Percentiles rank a stretch among this genome's conserved stretches.
phyloP scores from a whole-genome alignment of 1,140 invertebrate genomes.

The Ostrea edulis region DNA sequence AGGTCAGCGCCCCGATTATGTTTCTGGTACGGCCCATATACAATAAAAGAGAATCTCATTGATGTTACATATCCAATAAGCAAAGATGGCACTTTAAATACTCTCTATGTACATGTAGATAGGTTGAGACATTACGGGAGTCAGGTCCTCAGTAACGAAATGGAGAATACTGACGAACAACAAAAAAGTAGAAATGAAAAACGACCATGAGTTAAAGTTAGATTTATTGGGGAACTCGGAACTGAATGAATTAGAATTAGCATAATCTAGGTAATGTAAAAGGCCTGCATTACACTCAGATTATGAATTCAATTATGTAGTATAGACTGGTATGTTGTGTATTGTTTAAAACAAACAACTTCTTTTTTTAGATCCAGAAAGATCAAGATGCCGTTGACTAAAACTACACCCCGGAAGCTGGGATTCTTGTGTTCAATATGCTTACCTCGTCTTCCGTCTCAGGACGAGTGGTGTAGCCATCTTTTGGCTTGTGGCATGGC shows the following conservation, averaged over 20 bases:
- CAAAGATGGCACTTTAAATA: neutral
- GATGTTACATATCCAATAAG: constrained; percentile 31
- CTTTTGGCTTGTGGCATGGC: neutral
- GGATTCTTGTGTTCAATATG: constrained; percentile 31
- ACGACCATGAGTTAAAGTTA: neutral
- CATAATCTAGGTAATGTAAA: neutral
- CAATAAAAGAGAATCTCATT: neutral
- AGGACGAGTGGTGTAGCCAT: constrained; percentile 19
- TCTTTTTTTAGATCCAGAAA: neutral
- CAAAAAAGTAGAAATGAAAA: neutral
- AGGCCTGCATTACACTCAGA: constrained; percentile 29
- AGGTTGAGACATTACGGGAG: constrained; percentile 15
- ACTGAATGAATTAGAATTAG: no score
- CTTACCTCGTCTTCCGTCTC: neutral
- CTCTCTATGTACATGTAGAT: constrained; percentile 32
- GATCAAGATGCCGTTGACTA: neutral
- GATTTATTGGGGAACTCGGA: neutral
- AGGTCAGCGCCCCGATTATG: neutral
- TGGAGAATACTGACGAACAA: neutral
- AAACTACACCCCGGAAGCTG: neutral
- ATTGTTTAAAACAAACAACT: neutral
- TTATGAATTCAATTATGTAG: neutral
- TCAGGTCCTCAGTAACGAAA: constrained; percentile 19
- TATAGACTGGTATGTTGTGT: neutral
- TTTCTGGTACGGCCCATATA: constrained; percentile 41